These are phyloP conservation scores for Gallinago stenura DNA, from an alignment of 2,797 vertebrate species.

Conservation along the genomic window DNA sequence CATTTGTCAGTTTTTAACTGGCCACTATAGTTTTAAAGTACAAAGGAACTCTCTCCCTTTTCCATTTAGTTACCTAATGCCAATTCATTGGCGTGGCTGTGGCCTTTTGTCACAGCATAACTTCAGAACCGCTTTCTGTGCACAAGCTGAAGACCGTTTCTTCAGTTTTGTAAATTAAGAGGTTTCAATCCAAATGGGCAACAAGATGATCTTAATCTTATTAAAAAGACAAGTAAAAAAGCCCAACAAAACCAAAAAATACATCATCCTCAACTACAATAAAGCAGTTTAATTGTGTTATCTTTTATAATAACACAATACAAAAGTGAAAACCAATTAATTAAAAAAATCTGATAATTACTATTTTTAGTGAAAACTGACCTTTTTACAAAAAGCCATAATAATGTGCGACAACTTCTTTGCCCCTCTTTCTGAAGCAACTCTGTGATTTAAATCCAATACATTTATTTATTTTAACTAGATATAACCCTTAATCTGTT, in stretches of 20 bases:
- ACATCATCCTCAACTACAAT: background rate
- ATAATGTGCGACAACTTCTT: background rate
- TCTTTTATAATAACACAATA: background rate
- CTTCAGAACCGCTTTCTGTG: background rate
- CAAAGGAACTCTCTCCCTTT: background rate
- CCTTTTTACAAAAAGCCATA: background rate
- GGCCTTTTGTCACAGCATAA: background rate
- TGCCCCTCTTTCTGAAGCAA: background rate
- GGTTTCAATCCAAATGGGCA: background rate
- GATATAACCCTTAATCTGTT: background rate
- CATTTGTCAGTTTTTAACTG: slow-evolving; percentile 26
- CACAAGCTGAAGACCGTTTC: background rate
- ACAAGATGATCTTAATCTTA: background rate
- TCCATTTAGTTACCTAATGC: background rate
- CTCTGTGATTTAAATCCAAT: background rate
- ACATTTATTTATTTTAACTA: background rate
- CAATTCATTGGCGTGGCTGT: background rate
- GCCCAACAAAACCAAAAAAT: no score
- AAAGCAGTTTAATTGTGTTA: slow-evolving; percentile 20
- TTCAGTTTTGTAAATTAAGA: background rate
- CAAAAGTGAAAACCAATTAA: background rate
- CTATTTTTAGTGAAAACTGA: background rate
- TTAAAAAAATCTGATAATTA: background rate
- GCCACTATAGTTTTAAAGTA: background rate
- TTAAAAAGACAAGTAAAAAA: background rate